These are phyloP conservation scores for Spilogale gracilis DNA, from an alignment of 2,113 vertebrate species.

Conservation along the genomic window DNA sequence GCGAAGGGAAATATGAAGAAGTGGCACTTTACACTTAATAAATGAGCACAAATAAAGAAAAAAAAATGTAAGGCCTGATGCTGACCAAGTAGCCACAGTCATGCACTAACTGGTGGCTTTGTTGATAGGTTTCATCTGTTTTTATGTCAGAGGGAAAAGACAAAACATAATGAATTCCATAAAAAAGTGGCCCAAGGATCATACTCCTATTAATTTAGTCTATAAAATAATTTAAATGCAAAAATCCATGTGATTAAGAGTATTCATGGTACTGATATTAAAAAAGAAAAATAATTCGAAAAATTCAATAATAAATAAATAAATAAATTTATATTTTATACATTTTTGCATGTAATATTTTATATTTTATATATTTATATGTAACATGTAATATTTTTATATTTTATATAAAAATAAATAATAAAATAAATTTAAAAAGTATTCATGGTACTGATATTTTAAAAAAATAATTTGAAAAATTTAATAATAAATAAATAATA, in stretches of 20 bases:
- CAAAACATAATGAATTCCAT: background rate
- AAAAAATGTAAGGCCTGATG: background rate
- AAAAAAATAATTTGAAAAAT: no score
- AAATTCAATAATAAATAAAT: no score
- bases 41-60: background rate
- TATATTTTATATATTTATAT: no score
- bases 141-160: background rate
- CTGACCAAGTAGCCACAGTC: background rate
- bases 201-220: slow-evolving; percentile 16
- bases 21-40: background rate
- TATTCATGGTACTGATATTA: background rate
- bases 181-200: slow-evolving; percentile 20
- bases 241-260: background rate
- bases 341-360: no score
- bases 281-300: background rate
- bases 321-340: no score
- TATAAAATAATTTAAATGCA: slow-evolving; percentile 39
- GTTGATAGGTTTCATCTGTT: background rate
- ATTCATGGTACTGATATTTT: no score
- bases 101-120: background rate
- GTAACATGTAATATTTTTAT: no score
- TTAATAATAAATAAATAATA: no score
- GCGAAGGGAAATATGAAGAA: background rate
- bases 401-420: no score
- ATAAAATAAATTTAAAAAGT: no score